Evolutionary conservation across 2,888 invertebrate genomes (phyloP).

Genomic region (Pheosia gnoma): DNA sequence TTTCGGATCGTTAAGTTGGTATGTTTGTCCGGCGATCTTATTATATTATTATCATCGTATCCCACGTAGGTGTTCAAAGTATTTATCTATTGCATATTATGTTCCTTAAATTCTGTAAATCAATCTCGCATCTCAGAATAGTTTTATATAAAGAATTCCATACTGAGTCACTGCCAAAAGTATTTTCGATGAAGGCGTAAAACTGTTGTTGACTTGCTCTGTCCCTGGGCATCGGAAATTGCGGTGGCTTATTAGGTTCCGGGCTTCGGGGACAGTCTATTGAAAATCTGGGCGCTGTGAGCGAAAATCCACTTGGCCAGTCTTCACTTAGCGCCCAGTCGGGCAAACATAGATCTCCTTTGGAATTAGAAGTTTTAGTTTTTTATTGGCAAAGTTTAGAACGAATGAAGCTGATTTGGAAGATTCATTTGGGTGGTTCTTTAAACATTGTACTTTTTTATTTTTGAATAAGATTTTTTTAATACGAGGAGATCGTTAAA

Average conservation of each 20-base stretch:
- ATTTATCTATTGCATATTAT: no score
- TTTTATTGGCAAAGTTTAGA: constrained; percentile 6
- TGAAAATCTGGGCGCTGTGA: constrained; percentile 57
- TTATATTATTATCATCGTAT: no score
- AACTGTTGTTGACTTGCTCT: constrained; percentile 65
- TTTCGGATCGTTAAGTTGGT: no score
- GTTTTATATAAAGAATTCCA: neutral
- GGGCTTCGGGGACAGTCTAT: constrained; percentile 55
- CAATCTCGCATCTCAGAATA: neutral
- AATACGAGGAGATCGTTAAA: no score
- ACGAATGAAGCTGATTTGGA: neutral
- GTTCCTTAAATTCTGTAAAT: no score
- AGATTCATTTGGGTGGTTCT: no score
- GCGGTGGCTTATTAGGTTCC: constrained; percentile 77
- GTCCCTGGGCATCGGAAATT: constrained; percentile 71
- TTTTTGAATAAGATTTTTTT: no score
- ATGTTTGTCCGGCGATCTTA: no score
- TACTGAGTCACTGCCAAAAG: constrained; percentile 45
- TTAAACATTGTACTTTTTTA: no score
- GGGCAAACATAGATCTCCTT: constrained; percentile 28
- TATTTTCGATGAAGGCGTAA: constrained; percentile 59
- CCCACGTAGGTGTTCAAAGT: no score
- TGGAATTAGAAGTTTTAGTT: constrained; percentile 13
- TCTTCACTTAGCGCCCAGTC: constrained; percentile 36
- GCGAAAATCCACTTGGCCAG: constrained; percentile 55